These are phyloP conservation scores for Episyrphus balteatus DNA, from an alignment of 1,140 invertebrate genomes.

Conservation along the genomic window DNA sequence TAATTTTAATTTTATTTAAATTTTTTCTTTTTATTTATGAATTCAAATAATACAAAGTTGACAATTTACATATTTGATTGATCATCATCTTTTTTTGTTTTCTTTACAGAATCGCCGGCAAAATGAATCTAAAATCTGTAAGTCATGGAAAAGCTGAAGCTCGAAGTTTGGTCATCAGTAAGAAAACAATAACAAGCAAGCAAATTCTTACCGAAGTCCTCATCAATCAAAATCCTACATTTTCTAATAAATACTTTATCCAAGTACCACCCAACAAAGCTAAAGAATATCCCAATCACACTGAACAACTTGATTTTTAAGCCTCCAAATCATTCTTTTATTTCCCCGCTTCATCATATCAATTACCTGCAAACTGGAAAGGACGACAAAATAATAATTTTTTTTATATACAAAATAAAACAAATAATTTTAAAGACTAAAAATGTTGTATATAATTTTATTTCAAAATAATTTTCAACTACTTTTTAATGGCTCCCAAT, in stretches of 20 bases:
- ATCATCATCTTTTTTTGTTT: constrained; percentile 2
- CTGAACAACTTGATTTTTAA: background rate
- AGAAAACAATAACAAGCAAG: constrained; percentile 15
- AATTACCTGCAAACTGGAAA: no score
- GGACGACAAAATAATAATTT: no score
- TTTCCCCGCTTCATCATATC: no score
- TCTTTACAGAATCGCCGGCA: constrained; percentile 23
- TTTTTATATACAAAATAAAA: no score
- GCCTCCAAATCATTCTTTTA: no score
- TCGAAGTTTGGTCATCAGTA: constrained; percentile 39
- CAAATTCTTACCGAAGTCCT: constrained; percentile 23
- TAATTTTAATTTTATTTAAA: no score
- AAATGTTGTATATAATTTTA: no score
- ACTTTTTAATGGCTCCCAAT: constrained; percentile 53
- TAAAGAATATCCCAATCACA: constrained; percentile 24
- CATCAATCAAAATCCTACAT: constrained; percentile 17
- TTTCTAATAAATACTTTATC: constrained; percentile 29
- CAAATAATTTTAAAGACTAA: no score
- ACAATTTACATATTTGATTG: background rate
- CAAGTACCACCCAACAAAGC: constrained; percentile 28
- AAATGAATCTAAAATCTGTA: constrained; percentile 42
- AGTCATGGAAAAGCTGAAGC: constrained; percentile 43
- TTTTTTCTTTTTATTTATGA: no score
- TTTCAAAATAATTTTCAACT: background rate
- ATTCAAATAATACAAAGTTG: no score